These are phyloP conservation scores for Dromaius novaehollandiae DNA, from an alignment of 2,113 vertebrate genomes.

Conservation along the genomic window DNA sequence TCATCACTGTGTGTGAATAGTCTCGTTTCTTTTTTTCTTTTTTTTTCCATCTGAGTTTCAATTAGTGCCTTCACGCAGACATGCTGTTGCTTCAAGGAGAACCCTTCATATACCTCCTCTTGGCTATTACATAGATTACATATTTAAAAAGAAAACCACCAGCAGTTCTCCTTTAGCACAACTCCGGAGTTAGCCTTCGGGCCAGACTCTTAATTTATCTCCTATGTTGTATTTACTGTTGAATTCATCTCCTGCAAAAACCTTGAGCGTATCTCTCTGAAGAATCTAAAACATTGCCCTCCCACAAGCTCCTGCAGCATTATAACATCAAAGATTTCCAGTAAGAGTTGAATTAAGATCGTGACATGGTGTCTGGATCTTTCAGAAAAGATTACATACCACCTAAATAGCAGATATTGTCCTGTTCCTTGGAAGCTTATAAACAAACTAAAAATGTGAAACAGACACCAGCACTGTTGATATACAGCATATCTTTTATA, in stretches of 20 bases:
- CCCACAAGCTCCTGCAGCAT: rapidly evolving
- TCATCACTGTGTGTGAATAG: background rate
- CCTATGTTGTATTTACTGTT: background rate
- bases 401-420: background rate
- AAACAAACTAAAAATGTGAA: background rate
- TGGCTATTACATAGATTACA: background rate
- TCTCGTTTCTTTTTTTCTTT: background rate
- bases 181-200: background rate
- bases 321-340: rapidly evolving
- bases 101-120: background rate
- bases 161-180: background rate
- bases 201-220: background rate
- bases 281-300: background rate
- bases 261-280: background rate
- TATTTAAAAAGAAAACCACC: background rate
- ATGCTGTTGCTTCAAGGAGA: background rate
- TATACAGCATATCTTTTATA: background rate
- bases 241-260: rapidly evolving
- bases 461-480: background rate
- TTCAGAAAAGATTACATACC: background rate
- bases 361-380: background rate
- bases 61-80: background rate
- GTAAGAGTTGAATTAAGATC: background rate
- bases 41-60: background rate
- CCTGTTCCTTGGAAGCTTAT: background rate